Conservation (phyloP, 64 coral and sea anemone species). For the Catalaphyllia jardinei region DNA sequence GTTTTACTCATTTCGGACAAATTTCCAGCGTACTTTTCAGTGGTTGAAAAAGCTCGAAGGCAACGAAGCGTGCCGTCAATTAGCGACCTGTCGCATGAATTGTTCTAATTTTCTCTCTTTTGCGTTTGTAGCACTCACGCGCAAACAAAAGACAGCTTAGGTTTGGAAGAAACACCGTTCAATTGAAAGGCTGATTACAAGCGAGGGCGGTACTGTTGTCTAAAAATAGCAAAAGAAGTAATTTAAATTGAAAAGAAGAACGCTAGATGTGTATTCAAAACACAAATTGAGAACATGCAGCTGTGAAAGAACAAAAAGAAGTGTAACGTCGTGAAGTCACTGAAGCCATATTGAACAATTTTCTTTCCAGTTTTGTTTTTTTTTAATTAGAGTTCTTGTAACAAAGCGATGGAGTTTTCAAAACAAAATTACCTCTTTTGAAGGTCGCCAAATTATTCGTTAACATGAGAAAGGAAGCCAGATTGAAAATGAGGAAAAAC, state of each 20-base stretch:
- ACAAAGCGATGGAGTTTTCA: background rate
- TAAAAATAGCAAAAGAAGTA: background rate
- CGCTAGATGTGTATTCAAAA: slow-evolving; percentile 10
- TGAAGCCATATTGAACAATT: slow-evolving; percentile 6
- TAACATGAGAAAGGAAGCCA: background rate
- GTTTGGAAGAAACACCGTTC: slow-evolving; percentile 9
- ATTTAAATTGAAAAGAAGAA: background rate
- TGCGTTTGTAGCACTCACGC: background rate
- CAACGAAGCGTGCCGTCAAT: slow-evolving; percentile 17
- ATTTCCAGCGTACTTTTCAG: background rate
- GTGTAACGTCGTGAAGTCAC: background rate
- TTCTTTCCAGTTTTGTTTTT: background rate
- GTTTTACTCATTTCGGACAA: background rate
- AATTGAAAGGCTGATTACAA: slow-evolving; percentile 20
- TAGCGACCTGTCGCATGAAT: background rate
- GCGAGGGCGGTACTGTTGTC: background rate
- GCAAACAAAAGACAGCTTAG: background rate
- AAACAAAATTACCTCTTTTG: background rate
- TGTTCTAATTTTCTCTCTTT: background rate
- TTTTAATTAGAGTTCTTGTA: background rate
- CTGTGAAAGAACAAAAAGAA: background rate
- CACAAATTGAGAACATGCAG: background rate
- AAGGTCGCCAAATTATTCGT: background rate
- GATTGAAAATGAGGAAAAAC: background rate
- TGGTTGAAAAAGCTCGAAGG: background rate